phyloP scores from a whole-genome alignment of 2,888 invertebrate genomes.

The Byasa hedistus region DNA sequence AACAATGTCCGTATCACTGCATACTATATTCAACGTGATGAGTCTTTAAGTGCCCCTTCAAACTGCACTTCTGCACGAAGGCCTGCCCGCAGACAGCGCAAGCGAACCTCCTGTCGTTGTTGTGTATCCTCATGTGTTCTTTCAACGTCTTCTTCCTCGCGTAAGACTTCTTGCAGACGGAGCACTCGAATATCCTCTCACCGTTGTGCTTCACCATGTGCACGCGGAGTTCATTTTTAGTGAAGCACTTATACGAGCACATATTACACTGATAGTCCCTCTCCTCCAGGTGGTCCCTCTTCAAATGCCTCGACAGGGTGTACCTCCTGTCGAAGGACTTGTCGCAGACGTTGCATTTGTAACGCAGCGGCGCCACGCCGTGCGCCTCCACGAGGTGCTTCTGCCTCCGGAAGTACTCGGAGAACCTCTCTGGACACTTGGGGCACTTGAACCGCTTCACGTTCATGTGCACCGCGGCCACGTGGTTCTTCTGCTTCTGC shows the following conservation, averaged over 20 bases:
- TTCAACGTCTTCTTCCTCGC: slow-evolving; percentile 61
- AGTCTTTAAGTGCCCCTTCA: slow-evolving; percentile 64
- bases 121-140: slow-evolving; percentile 67
- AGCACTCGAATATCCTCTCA: slow-evolving; percentile 55
- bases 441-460: slow-evolving; percentile 61
- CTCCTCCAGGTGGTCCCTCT: slow-evolving; percentile 62
- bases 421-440: slow-evolving; percentile 59
- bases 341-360: slow-evolving; percentile 61
- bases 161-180: slow-evolving; percentile 65
- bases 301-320: slow-evolving; percentile 59
- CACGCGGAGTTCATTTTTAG: slow-evolving; percentile 55
- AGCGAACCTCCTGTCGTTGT: slow-evolving; percentile 61
- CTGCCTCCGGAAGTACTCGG: slow-evolving; percentile 62
- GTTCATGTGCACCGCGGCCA: slow-evolving; percentile 56
- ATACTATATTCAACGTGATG: slow-evolving; percentile 48
- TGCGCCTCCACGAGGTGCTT: slow-evolving; percentile 62
- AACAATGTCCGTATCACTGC: slow-evolving; percentile 18
- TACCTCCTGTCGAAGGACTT: slow-evolving; percentile 44
- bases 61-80: slow-evolving; percentile 67
- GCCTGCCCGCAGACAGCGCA: slow-evolving; percentile 64
- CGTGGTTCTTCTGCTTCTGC: slow-evolving; percentile 61
- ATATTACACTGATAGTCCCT: slow-evolving; percentile 52
- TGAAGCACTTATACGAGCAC: slow-evolving; percentile 60
- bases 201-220: slow-evolving; percentile 65
- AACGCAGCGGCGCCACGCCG: slow-evolving; percentile 54